Conservation (phyloP, 2,888 invertebrate species). For the Lepetodrilus schrolli region DNA sequence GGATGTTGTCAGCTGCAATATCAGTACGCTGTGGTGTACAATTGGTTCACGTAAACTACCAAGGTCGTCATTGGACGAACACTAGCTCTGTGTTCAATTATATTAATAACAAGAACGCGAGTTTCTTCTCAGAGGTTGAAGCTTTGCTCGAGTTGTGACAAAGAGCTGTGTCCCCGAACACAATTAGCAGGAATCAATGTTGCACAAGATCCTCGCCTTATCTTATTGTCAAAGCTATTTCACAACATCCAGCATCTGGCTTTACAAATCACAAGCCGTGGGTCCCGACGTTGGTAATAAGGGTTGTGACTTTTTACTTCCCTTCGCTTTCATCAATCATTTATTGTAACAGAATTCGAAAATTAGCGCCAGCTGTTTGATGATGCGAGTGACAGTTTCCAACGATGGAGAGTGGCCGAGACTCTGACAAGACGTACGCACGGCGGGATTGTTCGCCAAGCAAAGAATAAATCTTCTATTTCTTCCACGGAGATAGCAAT, state of each 20-base stretch:
- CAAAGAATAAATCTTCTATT: constrained; percentile 20
- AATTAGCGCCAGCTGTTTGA: constrained; percentile 12
- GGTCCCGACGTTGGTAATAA: constrained; percentile 15
- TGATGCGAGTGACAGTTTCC: constrained; percentile 23
- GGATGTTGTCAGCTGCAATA: no score
- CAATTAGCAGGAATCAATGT: not conserved
- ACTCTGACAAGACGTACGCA: not conserved
- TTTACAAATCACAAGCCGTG: constrained; percentile 2
- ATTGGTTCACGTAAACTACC: no score
- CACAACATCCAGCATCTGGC: not conserved
- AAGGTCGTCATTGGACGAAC: no score
- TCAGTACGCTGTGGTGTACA: no score
- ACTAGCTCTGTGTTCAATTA: no score
- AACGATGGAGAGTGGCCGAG: constrained; percentile 2
- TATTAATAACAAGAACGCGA: not conserved
- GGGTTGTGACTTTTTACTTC: constrained; percentile 22
- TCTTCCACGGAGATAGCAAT: not conserved
- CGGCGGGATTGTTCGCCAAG: constrained; percentile 6
- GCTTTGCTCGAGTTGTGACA: not conserved
- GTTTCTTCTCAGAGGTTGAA: not conserved
- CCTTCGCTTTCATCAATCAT: constrained; percentile 23
- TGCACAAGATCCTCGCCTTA: not conserved
- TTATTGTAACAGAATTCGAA: constrained; percentile 23
- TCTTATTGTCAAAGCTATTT: not conserved
- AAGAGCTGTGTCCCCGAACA: not conserved